Evolutionary conservation across 2,113 vertebrate species (phyloP).

Genomic region (Tragelaphus scriptus): DNA sequence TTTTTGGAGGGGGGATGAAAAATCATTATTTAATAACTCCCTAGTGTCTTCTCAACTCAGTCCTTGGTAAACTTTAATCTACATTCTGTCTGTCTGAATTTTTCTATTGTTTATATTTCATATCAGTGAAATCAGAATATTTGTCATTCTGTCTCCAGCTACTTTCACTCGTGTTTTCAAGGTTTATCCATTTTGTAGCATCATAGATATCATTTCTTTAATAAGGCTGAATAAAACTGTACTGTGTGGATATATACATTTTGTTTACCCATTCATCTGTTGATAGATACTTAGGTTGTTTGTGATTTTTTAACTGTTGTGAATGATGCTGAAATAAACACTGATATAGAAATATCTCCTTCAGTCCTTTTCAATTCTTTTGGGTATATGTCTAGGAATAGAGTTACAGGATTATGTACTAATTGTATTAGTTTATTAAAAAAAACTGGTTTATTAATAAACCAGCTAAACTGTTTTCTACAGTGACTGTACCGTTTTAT

Average conservation of each 20-base stretch:
- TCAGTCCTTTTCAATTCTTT: background rate
- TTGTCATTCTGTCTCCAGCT: background rate
- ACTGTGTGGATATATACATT: background rate
- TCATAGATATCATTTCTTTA: background rate
- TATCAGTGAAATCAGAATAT: background rate
- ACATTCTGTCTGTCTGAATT: background rate
- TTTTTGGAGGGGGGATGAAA: no score
- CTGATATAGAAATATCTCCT: background rate
- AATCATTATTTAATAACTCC: background rate
- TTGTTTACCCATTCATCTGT: background rate
- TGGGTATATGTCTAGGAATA: background rate
- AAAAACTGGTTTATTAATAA: no score
- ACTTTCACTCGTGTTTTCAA: background rate
- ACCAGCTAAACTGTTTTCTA: background rate
- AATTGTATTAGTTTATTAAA: background rate
- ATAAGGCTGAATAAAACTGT: background rate
- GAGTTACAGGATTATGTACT: background rate
- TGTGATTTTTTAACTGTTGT: background rate
- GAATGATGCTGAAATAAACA: background rate
- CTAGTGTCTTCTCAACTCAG: background rate
- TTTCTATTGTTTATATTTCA: background rate
- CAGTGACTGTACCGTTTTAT: background rate
- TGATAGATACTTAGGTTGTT: background rate
- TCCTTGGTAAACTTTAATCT: background rate
- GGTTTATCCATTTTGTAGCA: background rate